A percentile compares a stretch with the other conserved stretches of the same genome.
Conservation (phyloP, 2,113 vertebrate genomes). For the Choloepus hoffmanni region DNA sequence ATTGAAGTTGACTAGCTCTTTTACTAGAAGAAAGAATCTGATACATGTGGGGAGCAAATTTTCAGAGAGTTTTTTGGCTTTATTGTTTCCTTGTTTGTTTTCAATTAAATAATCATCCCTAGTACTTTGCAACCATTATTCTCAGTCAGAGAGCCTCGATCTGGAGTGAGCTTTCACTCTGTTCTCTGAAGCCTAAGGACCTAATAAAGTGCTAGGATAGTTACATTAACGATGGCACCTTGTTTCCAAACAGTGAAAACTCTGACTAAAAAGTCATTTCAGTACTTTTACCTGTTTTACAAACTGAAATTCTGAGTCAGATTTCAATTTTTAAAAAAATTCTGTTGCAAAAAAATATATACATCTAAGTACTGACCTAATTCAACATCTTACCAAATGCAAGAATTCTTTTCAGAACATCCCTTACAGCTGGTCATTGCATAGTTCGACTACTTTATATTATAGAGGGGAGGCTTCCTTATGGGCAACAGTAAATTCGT, state of each 20-base stretch:
- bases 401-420: background rate
- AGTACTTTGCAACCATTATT: background rate
- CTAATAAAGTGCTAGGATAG: background rate
- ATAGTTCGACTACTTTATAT: background rate
- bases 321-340: conserved; percentile 41
- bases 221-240: background rate
- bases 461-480: background rate
- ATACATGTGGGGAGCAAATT: background rate
- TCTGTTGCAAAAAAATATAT: background rate
- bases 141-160: background rate
- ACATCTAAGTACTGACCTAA: background rate
- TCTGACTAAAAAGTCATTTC: background rate
- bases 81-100: background rate
- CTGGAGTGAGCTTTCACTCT: background rate
- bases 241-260: background rate
- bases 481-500: background rate
- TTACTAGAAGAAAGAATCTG: background rate
- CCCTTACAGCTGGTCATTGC: background rate
- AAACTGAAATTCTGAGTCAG: conserved; percentile 3
- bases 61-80: background rate
- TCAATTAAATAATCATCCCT: background rate
- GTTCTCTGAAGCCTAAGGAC: background rate
- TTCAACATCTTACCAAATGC: conserved; percentile 50
- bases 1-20: background rate
- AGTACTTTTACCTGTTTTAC: background rate